Conservation (phyloP, 37 sponge, comb jelly and placozoan species). For the Axinella damicornis region DNA sequence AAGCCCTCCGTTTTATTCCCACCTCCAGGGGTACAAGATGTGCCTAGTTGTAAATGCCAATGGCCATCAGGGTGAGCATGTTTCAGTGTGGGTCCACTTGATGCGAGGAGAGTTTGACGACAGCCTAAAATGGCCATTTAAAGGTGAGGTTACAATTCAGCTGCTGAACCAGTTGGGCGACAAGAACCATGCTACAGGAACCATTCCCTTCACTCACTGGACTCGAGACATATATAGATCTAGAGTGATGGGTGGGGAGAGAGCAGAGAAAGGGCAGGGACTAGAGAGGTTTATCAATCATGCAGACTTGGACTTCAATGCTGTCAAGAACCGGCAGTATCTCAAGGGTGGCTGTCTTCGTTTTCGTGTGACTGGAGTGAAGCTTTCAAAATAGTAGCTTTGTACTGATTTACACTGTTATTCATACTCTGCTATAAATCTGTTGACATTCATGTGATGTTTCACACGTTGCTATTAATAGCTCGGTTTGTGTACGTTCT, state of each 20-base stretch:
- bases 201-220: constrained; percentile 21
- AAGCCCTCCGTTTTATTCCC: constrained; percentile 58
- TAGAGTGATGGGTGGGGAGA: constrained; percentile 24
- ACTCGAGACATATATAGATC: constrained; percentile 14
- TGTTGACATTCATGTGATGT: not conserved
- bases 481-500: no score
- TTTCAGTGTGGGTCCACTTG: constrained; percentile 51
- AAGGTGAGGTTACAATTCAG: constrained; percentile 52
- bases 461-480: no score
- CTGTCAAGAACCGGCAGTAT: constrained; percentile 50
- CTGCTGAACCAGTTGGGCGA: constrained; percentile 62
- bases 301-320: constrained; percentile 26
- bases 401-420: not conserved
- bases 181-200: constrained; percentile 32
- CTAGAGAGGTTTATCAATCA: constrained; percentile 44
- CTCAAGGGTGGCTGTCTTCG: constrained; percentile 43
- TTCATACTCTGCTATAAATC: not conserved
- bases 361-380: constrained; percentile 38
- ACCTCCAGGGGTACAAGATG: constrained; percentile 58
- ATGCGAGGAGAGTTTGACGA: constrained; percentile 68
- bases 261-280: constrained; percentile 29
- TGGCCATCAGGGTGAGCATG: not conserved
- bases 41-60: constrained; percentile 46
- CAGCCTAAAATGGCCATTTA: constrained; percentile 60
- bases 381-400: not conserved